Evolutionary conservation across 37 sponge, comb jelly and placozoan genomes (phyloP).

Genomic region (Petrosia ficiformis): DNA sequence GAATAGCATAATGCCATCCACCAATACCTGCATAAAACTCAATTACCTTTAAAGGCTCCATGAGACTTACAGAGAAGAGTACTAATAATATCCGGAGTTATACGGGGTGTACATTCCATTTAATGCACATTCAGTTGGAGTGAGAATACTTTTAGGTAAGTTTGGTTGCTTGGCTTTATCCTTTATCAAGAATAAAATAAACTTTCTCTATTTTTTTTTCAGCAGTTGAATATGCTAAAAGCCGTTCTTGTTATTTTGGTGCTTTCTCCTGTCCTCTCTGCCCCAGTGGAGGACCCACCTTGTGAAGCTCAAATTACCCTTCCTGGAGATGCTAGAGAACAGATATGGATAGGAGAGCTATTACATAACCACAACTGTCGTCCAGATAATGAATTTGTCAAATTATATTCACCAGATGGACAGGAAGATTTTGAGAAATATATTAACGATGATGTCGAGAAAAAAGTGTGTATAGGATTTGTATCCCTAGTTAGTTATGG

Average conservation of each 20-base stretch:
- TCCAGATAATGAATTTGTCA: neutral
- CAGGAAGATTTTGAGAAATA: neutral
- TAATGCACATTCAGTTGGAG: too few relatives aligned
- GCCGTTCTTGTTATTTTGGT: too few relatives aligned
- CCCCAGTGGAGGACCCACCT: neutral
- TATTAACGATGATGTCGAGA: neutral
- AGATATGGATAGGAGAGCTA: neutral
- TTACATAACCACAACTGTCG: neutral
- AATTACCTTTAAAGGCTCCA: too few relatives aligned
- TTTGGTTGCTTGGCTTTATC: too few relatives aligned
- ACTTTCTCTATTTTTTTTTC: too few relatives aligned
- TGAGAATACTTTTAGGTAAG: too few relatives aligned
- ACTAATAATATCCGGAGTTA: too few relatives aligned
- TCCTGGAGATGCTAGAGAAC: neutral
- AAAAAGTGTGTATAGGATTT: neutral
- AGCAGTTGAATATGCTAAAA: too few relatives aligned
- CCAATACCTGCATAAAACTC: slow-evolving; percentile 96
- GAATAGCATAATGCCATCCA: slow-evolving; percentile 83
- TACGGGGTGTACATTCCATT: too few relatives aligned
- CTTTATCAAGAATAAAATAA: too few relatives aligned
- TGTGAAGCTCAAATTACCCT: neutral
- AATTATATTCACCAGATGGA: neutral
- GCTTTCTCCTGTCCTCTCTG: neutral
- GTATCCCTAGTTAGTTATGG: neutral
- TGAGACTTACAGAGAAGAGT: too few relatives aligned